Evolutionary conservation across 2,113 vertebrate genomes (phyloP).

Genomic region (Phylloscopus whistleri): DNA sequence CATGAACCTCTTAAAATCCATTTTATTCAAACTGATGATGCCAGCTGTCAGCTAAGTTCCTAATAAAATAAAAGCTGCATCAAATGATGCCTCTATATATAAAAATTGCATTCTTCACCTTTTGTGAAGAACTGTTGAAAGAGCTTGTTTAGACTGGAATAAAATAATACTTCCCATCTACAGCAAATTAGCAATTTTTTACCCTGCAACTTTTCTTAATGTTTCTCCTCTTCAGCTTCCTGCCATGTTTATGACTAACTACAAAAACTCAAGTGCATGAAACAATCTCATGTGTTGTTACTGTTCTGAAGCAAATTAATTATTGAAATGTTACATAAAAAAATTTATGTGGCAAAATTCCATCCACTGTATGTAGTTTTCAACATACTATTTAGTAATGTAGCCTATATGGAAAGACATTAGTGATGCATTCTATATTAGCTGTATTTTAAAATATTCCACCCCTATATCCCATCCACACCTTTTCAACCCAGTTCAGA

Average conservation of each 20-base stretch:
- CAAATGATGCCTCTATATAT: neutral
- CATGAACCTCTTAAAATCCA: neutral
- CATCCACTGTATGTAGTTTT: rapidly evolving
- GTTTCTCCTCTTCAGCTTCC: neutral
- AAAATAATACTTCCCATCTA: neutral
- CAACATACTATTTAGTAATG: neutral
- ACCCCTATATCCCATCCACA: neutral
- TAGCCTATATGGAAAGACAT: neutral
- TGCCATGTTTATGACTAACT: neutral
- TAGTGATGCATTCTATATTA: neutral
- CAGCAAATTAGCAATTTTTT: neutral
- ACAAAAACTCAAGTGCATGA: neutral
- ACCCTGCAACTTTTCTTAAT: neutral
- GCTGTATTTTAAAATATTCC: neutral
- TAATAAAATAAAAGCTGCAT: neutral
- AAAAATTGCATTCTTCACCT: neutral
- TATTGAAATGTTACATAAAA: neutral
- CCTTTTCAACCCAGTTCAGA: neutral
- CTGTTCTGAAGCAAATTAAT: neutral
- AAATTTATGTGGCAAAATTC: neutral
- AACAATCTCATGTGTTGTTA: neutral
- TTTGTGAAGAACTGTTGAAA: neutral
- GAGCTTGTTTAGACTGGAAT: neutral
- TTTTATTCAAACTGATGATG: neutral
- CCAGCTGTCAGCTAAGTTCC: neutral